Evolutionary conservation across 2,797 vertebrate genomes (phyloP).

Genomic region (Phyllotis vaccarum): DNA sequence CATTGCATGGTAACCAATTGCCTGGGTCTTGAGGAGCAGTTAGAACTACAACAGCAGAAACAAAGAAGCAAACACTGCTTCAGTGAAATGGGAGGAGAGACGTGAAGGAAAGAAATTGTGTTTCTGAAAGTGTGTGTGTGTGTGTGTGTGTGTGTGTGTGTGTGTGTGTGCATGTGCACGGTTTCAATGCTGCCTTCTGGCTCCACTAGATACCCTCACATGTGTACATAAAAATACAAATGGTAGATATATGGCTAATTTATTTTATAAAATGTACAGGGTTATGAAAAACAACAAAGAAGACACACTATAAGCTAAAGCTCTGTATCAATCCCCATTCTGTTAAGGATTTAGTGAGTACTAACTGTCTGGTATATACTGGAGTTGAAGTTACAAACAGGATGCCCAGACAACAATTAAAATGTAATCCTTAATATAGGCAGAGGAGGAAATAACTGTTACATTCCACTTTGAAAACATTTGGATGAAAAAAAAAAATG

Average conservation of each 20-base stretch:
- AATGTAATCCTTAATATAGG: neutral
- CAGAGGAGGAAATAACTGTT: neutral
- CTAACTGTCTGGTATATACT: neutral
- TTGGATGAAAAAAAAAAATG: neutral
- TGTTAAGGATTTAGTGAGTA: neutral
- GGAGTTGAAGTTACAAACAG: neutral
- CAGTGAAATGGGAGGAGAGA: neutral
- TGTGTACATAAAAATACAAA: too few relatives aligned
- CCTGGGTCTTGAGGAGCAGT: neutral
- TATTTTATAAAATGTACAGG: neutral
- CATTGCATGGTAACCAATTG: neutral
- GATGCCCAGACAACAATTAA: neutral
- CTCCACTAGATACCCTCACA: too few relatives aligned
- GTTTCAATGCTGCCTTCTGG: neutral
- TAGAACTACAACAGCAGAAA: neutral
- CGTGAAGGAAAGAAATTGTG: too few relatives aligned
- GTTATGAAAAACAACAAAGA: neutral
- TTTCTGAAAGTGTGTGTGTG: neutral
- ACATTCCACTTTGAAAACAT: neutral
- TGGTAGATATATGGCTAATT: neutral
- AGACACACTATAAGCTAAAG: neutral
- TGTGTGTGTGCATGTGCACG: neutral
- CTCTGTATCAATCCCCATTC: neutral
- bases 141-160: neutral
- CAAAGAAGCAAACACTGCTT: neutral